These are phyloP conservation scores for Falco berigora DNA, from an alignment of 2,797 vertebrate species.

Conservation along the genomic window DNA sequence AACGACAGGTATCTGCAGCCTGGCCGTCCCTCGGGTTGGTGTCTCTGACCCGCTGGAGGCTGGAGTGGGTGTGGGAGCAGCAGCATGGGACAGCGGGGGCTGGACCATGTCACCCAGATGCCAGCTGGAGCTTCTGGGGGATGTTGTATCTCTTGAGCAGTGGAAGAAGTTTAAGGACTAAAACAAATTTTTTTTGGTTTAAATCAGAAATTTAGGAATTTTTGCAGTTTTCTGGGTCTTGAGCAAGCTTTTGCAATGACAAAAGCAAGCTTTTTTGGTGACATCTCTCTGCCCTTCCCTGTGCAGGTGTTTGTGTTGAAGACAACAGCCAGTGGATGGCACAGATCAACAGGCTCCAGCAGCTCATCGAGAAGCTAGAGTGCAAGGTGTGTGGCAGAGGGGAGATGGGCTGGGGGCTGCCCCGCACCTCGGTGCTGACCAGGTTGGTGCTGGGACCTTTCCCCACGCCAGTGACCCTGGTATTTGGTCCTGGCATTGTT, in stretches of 20 bases:
- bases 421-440: rapidly evolving
- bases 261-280: background rate
- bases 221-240: background rate
- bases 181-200: background rate
- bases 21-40: rapidly evolving
- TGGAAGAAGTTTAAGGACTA: background rate
- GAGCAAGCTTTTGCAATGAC: background rate
- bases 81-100: background rate
- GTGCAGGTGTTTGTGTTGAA: slow-evolving; percentile 75
- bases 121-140: background rate
- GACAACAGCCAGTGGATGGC: slow-evolving; percentile 85
- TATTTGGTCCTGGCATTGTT: rapidly evolving
- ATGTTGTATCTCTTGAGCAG: background rate
- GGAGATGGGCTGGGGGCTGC: background rate
- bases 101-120: background rate
- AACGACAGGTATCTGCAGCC: slow-evolving; percentile 72
- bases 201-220: background rate
- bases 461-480: rapidly evolving
- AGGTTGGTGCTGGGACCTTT: background rate
- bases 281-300: background rate
- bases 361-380: slow-evolving; percentile 91
- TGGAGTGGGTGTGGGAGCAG: background rate
- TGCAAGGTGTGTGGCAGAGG: slow-evolving; percentile 78
- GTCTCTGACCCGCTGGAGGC: background rate
- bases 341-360: slow-evolving; percentile 89